Evolutionary conservation across 2,113 vertebrate genomes (phyloP), one percentile per base, ranked within the genome.

Genomic region (Ailuropoda melanoleuca): DNA sequence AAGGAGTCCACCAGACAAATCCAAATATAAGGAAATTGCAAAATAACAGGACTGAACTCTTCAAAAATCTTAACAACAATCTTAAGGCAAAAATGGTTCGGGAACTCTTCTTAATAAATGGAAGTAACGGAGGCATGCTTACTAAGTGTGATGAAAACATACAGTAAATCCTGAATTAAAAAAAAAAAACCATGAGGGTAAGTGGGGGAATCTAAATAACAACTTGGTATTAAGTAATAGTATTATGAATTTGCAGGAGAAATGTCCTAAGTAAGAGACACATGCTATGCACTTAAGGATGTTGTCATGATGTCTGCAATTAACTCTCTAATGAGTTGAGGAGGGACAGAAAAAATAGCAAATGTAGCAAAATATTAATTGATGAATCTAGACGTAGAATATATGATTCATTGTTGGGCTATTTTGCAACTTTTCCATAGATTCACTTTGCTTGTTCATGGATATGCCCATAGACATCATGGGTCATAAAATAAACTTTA

Each of bases 401-500:
- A 26, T 14, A 81, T 5, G 21, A 48, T 34, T 55, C 37, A 72
- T 14, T 64, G 53, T 29, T 82, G 64, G 43, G n/a, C 21, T 29
- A 56, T n/a, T 78, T 70, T 66, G 39, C 80, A 86, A 56, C 60
- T 87, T 82, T 74, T 50, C 62, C n/a, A 31, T 4, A 75, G 19
- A 8, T 56, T 31, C 75, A 11, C 39, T 48, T 75, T 75, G 43
- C 39, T 46, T 75, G 4, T 48, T 75, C 43, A 48, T 31, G 26
- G 74, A 75, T 75, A 75, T 18, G 26, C 14, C 14, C 74, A 18
- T 9, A 29, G 46, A 39, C 21, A 90, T 56, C 75, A 37, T 87
- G 56, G 37, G 29, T 91, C 64, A 87, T 58, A 94, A 86, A 93
- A 60, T 46, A 92, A 92, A 85, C 17, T 6, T 96, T 81, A 88